Percentiles rank a stretch among this genome's conserved stretches.
Conservation (phyloP, 2,888 invertebrate species). For the Abscondita cerata region DNA sequence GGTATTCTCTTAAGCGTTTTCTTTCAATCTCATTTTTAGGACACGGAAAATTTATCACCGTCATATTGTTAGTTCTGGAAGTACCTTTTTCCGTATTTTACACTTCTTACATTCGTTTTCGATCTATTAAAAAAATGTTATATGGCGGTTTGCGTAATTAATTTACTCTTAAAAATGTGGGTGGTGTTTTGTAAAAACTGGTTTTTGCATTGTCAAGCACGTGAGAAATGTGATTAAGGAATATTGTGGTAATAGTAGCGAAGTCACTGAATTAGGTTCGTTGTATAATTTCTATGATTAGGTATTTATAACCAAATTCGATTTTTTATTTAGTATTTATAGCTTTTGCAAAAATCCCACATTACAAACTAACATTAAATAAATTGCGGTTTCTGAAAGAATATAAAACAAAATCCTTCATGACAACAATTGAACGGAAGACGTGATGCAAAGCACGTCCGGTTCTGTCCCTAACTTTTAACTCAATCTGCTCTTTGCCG, state of each 20-base stretch:
- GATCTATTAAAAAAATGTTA: slow-evolving; percentile 1
- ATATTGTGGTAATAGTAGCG: too few relatives aligned
- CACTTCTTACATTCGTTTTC: slow-evolving; percentile 2
- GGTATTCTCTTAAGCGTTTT: slow-evolving; percentile 10
- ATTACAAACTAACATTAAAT: slow-evolving; percentile 19
- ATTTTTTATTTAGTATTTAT: slow-evolving; percentile 29
- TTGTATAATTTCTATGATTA: neutral
- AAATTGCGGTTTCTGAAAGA: slow-evolving; percentile 23
- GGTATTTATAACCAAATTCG: slow-evolving; percentile 32
- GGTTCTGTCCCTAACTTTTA: slow-evolving; percentile 32
- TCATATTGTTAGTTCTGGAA: slow-evolving; percentile 7
- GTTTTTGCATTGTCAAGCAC: too few relatives aligned
- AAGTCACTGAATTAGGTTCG: too few relatives aligned
- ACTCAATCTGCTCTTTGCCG: slow-evolving; percentile 13
- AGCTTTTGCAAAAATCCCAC: slow-evolving; percentile 19
- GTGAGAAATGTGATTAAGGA: too few relatives aligned
- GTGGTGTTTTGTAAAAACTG: neutral
- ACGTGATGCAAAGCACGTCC: slow-evolving; percentile 48
- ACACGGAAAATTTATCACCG: slow-evolving; percentile 10
- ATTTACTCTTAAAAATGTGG: too few relatives aligned
- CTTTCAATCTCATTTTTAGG: slow-evolving; percentile 11
- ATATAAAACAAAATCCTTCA: slow-evolving; percentile 16
- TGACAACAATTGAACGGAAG: slow-evolving; percentile 43
- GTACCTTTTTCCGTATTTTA: slow-evolving; percentile 12
- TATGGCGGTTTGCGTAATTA: neutral